These are phyloP conservation scores for Drosophila lacicola DNA, from an alignment of 2,888 invertebrate genomes.

Conservation along the genomic window DNA sequence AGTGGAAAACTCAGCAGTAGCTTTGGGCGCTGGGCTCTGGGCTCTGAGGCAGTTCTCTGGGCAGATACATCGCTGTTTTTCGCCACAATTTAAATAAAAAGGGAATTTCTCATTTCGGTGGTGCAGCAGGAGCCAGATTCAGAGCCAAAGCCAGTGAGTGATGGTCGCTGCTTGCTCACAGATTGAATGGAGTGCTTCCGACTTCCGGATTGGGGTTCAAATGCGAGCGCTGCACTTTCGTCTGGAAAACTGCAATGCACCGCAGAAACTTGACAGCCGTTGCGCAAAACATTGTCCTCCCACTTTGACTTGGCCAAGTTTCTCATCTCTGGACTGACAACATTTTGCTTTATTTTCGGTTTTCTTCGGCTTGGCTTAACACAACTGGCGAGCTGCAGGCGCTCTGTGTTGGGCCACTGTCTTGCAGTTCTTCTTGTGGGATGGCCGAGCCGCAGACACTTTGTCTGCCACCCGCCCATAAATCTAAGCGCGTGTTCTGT, in stretches of 20 bases:
- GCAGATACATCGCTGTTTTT: slow-evolving; percentile 49
- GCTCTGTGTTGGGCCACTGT: slow-evolving; percentile 15
- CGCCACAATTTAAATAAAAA: slow-evolving; percentile 74
- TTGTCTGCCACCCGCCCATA: slow-evolving; percentile 83
- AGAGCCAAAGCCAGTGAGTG: slow-evolving; percentile 36
- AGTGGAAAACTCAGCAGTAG: slow-evolving; percentile 65
- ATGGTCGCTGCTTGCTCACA: slow-evolving; percentile 67
- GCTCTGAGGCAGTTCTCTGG: slow-evolving; percentile 15
- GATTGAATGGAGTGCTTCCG: slow-evolving; percentile 82
- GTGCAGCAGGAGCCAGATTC: slow-evolving; percentile 3
- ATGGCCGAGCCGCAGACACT: slow-evolving; percentile 82
- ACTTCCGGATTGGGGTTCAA: slow-evolving; percentile 71
- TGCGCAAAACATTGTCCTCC: slow-evolving; percentile 15
- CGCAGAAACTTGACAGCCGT: slow-evolving; percentile 62
- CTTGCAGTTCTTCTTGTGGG: slow-evolving; percentile 44
- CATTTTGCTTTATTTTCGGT: slow-evolving; percentile 35
- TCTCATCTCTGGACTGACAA: slow-evolving; percentile 46
- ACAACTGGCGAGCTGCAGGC: slow-evolving; percentile 22
- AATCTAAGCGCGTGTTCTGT: slow-evolving; percentile 79
- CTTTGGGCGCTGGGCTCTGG: background rate
- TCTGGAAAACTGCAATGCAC: slow-evolving; percentile 70
- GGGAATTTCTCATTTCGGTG: slow-evolving; percentile 67
- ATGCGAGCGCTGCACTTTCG: slow-evolving; percentile 72
- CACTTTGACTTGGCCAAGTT: slow-evolving; percentile 60
- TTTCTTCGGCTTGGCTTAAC: slow-evolving; percentile 16